A percentile compares a stretch with the other conserved stretches of the same genome.
These are phyloP conservation scores for Triops cancriformis DNA, from an alignment of 1,140 invertebrate species.

Conservation along the genomic window DNA sequence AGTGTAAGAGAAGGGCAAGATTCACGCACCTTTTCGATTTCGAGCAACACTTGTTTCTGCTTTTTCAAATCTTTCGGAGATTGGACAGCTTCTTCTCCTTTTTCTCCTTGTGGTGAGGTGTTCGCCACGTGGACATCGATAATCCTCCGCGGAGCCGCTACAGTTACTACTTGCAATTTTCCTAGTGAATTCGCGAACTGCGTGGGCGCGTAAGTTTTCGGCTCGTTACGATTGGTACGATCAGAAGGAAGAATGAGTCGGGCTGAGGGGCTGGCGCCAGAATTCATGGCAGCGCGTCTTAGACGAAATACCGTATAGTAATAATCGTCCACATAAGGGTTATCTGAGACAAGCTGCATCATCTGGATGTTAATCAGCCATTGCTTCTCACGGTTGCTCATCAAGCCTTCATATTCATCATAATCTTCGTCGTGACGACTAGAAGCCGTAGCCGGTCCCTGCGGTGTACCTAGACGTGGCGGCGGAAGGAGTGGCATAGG, in stretches of 20 bases:
- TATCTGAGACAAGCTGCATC: conserved; percentile 73
- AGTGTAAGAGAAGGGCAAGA: conserved; percentile 15
- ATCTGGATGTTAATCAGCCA: conserved; percentile 89
- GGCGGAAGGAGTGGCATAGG: neutral
- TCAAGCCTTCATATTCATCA: conserved; percentile 79
- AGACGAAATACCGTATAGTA: conserved; percentile 59
- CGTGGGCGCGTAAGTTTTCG: conserved; percentile 58
- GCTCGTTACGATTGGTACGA: conserved; percentile 37
- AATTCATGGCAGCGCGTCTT: conserved; percentile 29
- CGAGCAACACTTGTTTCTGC: conserved; percentile 65
- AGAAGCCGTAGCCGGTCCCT: neutral
- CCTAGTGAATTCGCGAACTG: conserved; percentile 89
- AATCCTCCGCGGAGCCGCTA: conserved; percentile 86
- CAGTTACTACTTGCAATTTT: conserved; percentile 69
- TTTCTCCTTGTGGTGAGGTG: conserved; percentile 35
- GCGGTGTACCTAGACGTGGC: neutral
- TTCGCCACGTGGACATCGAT: conserved; percentile 75
- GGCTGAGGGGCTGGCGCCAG: conserved; percentile 33
- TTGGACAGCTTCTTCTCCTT: conserved; percentile 35
- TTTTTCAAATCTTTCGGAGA: conserved; percentile 49
- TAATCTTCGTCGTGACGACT: conserved; percentile 36
- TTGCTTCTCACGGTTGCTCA: conserved; percentile 83
- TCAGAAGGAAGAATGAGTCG: conserved; percentile 36
- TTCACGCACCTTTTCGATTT: conserved; percentile 59
- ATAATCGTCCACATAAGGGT: conserved; percentile 76